Evolutionary conservation across 92 coral and sea anemone species (phyloP).

Genomic region (Galaxea fascicularis): DNA sequence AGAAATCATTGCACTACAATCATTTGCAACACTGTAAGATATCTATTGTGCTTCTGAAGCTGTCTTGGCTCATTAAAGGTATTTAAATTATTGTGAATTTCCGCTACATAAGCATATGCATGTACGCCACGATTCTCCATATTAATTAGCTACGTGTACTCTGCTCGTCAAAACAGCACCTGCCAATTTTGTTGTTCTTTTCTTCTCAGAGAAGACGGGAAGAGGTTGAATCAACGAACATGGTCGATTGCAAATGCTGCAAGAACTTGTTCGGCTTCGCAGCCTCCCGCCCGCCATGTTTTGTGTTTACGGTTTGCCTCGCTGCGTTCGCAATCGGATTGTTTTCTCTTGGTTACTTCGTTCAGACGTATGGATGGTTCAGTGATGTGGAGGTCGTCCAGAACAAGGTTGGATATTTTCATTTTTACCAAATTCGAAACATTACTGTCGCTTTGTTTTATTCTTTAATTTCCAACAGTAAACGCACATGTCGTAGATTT

Average conservation of each 20-base stretch:
- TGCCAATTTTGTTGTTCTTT: slow-evolving; percentile 29
- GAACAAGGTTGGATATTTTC: slow-evolving; percentile 1
- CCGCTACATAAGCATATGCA: neutral
- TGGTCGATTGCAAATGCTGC: slow-evolving; percentile 82
- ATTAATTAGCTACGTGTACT: slow-evolving; percentile 24
- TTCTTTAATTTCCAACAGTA: too few relatives aligned
- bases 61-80: neutral
- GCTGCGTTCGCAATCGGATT: slow-evolving; percentile 91
- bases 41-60: neutral
- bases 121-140: neutral
- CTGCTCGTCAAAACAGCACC: slow-evolving; percentile 21
- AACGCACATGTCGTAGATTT: neutral
- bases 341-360: slow-evolving; percentile 87
- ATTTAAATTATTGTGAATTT: neutral
- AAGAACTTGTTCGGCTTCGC: slow-evolving; percentile 90
- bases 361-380: slow-evolving; percentile 65
- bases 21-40: neutral
- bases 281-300: slow-evolving; percentile 90
- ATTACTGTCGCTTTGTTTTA: neutral
- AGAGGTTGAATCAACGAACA: slow-evolving; percentile 2
- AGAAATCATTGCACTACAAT: neutral
- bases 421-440: neutral
- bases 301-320: slow-evolving; percentile 84
- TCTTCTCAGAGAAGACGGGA: neutral
- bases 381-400: slow-evolving; percentile 48